Evolutionary conservation across 2,797 vertebrate species (phyloP), one percentile per base, ranked within the genome.

Genomic region (Euthynnus affinis): DNA sequence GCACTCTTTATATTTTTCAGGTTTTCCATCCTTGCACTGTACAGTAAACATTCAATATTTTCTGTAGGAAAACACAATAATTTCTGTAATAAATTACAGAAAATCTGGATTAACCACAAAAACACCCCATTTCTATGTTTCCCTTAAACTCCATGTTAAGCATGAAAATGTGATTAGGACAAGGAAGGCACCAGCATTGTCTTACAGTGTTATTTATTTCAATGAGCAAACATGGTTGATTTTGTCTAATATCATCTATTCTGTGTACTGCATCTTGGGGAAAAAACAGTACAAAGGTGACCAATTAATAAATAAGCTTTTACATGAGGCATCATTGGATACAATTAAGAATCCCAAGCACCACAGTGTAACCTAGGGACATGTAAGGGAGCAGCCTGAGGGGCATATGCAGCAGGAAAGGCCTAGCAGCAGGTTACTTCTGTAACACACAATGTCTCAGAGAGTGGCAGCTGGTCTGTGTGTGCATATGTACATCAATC

Each of bases 391-490:
- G 63, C n/a, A 4, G 66, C 67, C 72, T 66, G 58, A 67, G 74
- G 59, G 69, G 17, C 49, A 75, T 63, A 52, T 52, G 74, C 71
- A 72, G 63, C 71, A 58, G 23, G 34, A 76, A 52, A 85, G 71
- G 64, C 76, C 58, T 1, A 78, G 79, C 68, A 85, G 74, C 76
- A 73, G 63, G 63, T 78, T 75, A 74, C 67, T 78, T 48, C 66
- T 78, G 56, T 67, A 81, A 81, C 63, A 77, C 62, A 76, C 61
- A 71, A 27, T 17, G 17, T 68, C 70, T 81, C 40, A 64, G n/a
- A 74, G 40, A 81, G 67, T 49, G 37, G 64, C 80, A 85, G 60
- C 75, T 89, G 70, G 65, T 82, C 62, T 71, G 61, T 80, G 68
- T 74, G 67, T 40, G 51, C 29, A 55, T 55, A 56, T 73, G 72